Evolutionary conservation across 2,797 vertebrate species (phyloP).

Genomic region (Ctenopoma kingsleyae): DNA sequence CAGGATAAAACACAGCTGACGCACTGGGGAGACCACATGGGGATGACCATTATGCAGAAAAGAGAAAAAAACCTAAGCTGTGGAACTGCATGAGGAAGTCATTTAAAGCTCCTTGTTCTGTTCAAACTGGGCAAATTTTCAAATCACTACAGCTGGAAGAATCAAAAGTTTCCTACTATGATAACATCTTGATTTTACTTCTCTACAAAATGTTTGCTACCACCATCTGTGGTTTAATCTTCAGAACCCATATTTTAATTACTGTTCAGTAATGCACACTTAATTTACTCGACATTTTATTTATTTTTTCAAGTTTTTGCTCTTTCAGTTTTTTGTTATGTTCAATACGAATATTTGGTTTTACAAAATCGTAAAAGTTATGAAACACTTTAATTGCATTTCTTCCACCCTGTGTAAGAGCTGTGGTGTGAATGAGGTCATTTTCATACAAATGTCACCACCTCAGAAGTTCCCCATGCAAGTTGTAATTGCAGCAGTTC

Average conservation of each 20-base stretch:
- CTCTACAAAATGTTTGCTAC: neutral
- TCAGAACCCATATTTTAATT: neutral
- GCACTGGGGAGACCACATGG: slow-evolving; percentile 51
- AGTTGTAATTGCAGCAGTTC: slow-evolving; percentile 13
- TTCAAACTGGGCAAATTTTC: slow-evolving; percentile 26
- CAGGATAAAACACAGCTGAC: slow-evolving; percentile 63
- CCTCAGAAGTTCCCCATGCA: neutral
- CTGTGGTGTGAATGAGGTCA: slow-evolving; percentile 8
- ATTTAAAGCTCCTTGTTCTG: slow-evolving; percentile 62
- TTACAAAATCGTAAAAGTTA: neutral
- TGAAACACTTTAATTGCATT: neutral
- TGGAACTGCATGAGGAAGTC: slow-evolving; percentile 66
- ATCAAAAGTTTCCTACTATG: slow-evolving; percentile 1
- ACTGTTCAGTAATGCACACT: neutral
- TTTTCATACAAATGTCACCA: slow-evolving; percentile 19
- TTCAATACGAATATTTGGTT: neutral
- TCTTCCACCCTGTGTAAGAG: neutral
- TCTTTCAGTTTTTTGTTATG: neutral
- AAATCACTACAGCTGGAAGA: slow-evolving; percentile 1
- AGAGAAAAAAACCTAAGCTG: slow-evolving; percentile 16
- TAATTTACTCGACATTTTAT: neutral
- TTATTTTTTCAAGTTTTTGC: neutral
- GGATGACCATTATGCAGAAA: slow-evolving; percentile 46
- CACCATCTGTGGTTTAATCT: slow-evolving; percentile 11
- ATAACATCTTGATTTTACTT: slow-evolving; percentile 9